Base-by-base conservation (phyloP, 1,140 invertebrate genomes). In the Frieseomelitta varia region DNA sequence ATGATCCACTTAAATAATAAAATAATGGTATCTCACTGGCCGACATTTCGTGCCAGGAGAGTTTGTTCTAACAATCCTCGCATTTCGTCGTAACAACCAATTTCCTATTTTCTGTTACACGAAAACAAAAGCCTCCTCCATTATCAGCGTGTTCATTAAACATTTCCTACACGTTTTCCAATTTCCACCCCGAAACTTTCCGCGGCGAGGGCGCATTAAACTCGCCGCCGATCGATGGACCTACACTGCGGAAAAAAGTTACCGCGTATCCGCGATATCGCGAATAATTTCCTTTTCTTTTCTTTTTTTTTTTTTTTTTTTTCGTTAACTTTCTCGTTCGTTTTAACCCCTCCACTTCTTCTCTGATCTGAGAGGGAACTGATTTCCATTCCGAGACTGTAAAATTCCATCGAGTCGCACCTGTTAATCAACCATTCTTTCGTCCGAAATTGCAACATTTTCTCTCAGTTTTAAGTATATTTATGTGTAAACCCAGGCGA, bases 61-160 rank as follows among this genome's bases (percentile, higher is more conserved):
- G 8, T 39, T 58, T 55, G 56, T 47, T 72, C 72, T 63, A 61
- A 55, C 61, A 79, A 84, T 55, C 24, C 47, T 34, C n/a, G 15
- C 47, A 39, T 84, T 84, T 47, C 55, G 6, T 53, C 15, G n/a
- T 78, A 47, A 47, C 75, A 47, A n/a, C 30, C 67, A 72, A 63
- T 79, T 77, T 79, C 75, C 81, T 79, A 68, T 84, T 72, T 71
- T 63, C 39, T 55, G 39, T 34, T 14, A 19, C 65, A 15, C 63
- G 55, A 53, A 79, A 79, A 84, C 67, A 79, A 84, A 76, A n/a
- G 67, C 15, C 65, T 51, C 11, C 56, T 69, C 53, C 15, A 77
- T 82, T 82, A 82, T 34, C 71, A 4, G 81, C 21, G 63, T 19
- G 67, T 79, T 84, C 81, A 15, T 84, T 84, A 76, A 82, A 84